These are phyloP conservation scores for Alces alces DNA, from an alignment of 2,113 vertebrate species.

Conservation along the genomic window DNA sequence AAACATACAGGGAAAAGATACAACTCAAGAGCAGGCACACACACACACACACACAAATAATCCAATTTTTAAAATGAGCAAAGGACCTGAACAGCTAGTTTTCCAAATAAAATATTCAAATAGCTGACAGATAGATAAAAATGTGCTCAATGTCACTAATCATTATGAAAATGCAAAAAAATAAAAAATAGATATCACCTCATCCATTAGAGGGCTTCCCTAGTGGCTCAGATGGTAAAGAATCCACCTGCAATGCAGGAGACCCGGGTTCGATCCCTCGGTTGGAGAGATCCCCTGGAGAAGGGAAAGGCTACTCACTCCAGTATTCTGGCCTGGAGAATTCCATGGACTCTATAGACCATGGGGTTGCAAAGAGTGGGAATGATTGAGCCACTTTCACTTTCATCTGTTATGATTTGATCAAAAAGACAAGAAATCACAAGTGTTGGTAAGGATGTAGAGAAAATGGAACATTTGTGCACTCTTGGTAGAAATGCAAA, in stretches of 20 bases:
- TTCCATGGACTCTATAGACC: background rate
- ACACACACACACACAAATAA: background rate
- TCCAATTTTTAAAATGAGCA: background rate
- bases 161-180: background rate
- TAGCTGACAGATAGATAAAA: background rate
- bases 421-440: background rate
- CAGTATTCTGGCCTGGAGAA: too few relatives aligned
- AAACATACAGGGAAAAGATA: background rate
- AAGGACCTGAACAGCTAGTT: background rate
- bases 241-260: background rate
- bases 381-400: background rate
- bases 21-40: background rate
- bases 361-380: background rate
- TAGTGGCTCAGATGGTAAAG: background rate
- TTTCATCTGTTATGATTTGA: background rate
- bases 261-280: accelerated
- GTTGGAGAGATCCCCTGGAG: background rate
- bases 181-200: background rate
- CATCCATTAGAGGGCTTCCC: background rate
- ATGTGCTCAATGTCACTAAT: background rate
- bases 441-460: background rate
- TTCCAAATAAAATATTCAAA: background rate
- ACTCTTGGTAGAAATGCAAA: background rate
- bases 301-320: background rate
- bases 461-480: background rate